Conservation (phyloP, 1,140 invertebrate species). For the Dendrolimus kikuchii region DNA sequence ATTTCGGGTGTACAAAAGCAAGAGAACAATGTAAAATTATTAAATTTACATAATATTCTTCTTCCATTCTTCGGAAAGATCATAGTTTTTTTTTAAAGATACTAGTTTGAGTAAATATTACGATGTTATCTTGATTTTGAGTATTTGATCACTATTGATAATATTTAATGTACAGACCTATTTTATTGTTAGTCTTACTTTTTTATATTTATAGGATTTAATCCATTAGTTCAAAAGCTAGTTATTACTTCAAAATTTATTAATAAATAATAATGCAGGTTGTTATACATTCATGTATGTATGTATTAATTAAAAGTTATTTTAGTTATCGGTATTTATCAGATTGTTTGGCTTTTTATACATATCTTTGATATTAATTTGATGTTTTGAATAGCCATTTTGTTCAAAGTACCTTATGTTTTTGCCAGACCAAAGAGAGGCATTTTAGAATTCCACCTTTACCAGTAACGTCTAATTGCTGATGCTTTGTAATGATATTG, state of each 20-base stretch:
- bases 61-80: too few relatives aligned
- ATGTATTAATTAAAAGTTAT: background rate
- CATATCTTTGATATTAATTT: constrained; percentile 6
- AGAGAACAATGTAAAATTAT: too few relatives aligned
- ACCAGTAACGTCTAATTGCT: constrained; percentile 6
- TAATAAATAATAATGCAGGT: constrained; percentile 8
- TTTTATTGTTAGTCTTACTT: constrained; percentile 36
- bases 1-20: too few relatives aligned
- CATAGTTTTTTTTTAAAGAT: too few relatives aligned
- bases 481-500: constrained; percentile 19
- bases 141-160: too few relatives aligned
- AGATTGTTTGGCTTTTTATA: constrained; percentile 17
- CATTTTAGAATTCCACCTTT: constrained; percentile 17
- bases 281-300: too few relatives aligned
- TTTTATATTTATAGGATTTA: constrained; percentile 44
- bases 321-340: constrained; percentile 18
- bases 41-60: too few relatives aligned
- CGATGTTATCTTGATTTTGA: too few relatives aligned
- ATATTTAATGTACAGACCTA: too few relatives aligned
- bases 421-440: constrained; percentile 33
- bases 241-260: constrained; percentile 23
- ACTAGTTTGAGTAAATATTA: too few relatives aligned
- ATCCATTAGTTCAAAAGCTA: constrained; percentile 37
- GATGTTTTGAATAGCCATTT: background rate
- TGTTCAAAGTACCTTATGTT: constrained; percentile 7